Conservation (phyloP, 2,113 vertebrate genomes). For the Saccopteryx leptura region DNA sequence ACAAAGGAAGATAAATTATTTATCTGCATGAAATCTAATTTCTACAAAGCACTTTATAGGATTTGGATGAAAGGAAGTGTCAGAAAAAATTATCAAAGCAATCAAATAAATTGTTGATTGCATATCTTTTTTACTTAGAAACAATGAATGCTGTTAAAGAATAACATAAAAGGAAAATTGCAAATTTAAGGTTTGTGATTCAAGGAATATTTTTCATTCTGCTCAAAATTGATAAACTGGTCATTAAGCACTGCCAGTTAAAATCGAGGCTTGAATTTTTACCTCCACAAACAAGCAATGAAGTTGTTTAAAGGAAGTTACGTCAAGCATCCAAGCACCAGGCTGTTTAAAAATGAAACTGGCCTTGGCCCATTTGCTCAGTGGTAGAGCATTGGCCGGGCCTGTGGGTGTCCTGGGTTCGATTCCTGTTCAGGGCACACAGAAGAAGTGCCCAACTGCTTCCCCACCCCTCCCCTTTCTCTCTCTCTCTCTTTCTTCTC, state of each 20-base stretch:
- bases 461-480: no score
- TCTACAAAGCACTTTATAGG: conserved; percentile 62
- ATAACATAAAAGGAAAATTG: conserved; percentile 60
- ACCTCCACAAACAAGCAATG: neutral
- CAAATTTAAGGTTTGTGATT: conserved; percentile 49
- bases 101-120: conserved; percentile 57
- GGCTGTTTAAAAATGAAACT: conserved; percentile 25
- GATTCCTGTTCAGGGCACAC: neutral
- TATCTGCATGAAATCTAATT: conserved; percentile 64
- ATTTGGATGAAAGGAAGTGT: conserved; percentile 22
- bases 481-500: no score
- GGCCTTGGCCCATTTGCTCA: neutral
- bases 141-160: conserved; percentile 45
- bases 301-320: conserved; percentile 23
- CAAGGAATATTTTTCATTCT: conserved; percentile 11
- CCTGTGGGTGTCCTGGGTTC: neutral
- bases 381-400: neutral
- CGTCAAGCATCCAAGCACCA: neutral
- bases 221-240: conserved; percentile 41
- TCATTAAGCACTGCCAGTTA: neutral
- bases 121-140: conserved; percentile 55
- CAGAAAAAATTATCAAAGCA: conserved; percentile 67
- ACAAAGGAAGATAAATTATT: conserved; percentile 30
- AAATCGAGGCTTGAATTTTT: neutral
- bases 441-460: no score